Base-by-base conservation (phyloP, 2,888 invertebrate species). In the Nymphalis c-album region DNA sequence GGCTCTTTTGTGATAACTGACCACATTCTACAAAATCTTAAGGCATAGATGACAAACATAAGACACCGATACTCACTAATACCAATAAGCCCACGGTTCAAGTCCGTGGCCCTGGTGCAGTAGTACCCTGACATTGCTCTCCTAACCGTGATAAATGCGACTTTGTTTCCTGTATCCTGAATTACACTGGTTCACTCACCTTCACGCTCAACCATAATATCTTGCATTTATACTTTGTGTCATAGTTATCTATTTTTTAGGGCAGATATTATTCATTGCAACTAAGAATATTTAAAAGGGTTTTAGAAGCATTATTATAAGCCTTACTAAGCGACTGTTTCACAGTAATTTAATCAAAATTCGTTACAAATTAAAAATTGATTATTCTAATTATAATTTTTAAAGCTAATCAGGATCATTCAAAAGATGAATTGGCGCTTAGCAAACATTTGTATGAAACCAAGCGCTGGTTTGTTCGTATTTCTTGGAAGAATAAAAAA, bases 401-500 rank as follows among this genome's bases (percentile, higher is more conserved):
- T 57, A n/a, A 35, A 85, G 84, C 76, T 13, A 72, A 75, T 13
- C 71, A 75, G 2, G 78, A 80, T 26, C 47, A 71, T 31, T 63
- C 70, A 3, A 78, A 80, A 68, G 80, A 83, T 40, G 73, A 76
- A 0, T 48, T 80, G 0, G 74, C 67, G 16, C 88, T 91, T 66
- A 81, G 77, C 64, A 84, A 79, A 22, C 87, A 86, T 61, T 73
- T 91, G 1, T 66, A 84, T 18, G 74, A 81, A 1, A 87, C 85
- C 0, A 90, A 87, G 71, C 79, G 81, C 64, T 90, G 91, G 91
- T 91, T 85, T 67, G 75, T 80, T 0, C 81, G 87, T 7, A 80
- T 88, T 47, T 88, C 90, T 0, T 85, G 81, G 73, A 76, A 80
- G 0, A 90, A 89, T 71, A 91, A 91, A 74, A 87, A 87, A 67